Evolutionary conservation across 2,113 vertebrate genomes (phyloP), one percentile per base, ranked within the genome.

Genomic region (Pycnonotus jocosus): DNA sequence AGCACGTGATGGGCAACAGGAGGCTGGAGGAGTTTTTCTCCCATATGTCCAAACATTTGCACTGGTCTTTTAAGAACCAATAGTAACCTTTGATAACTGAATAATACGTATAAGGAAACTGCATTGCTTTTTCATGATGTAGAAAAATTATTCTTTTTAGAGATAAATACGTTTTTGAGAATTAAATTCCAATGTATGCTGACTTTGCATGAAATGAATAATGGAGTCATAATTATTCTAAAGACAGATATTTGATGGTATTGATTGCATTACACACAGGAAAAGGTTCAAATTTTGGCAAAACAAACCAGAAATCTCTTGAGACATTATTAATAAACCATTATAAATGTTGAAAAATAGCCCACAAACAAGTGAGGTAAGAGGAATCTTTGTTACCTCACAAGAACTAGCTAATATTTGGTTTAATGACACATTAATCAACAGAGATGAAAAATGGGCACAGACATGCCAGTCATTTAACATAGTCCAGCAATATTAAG

Each of bases 1-100:
- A 11, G 20, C 16, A 38, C 0, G 0, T 28, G 27, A 62, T 5
- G 64, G 9, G 12, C n/a, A 74, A 45, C 9, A 48, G 9, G 37
- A 79, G 17, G 10, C 27, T 70, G 33, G 31, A 57, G 28, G 22
- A 70, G 10, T 1, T 72, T 90, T 76, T 47, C 19, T 68, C 17
- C 12, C 20, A 15, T 21, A 7, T 51, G 8, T n/a, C 22, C 25
- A 73, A 74, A 47, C 5, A 53, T 76, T 78, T 58, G 12, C 23
- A 56, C 18, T 17, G 3, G 2, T 42, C 11, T 74, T 72, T 22
- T 18, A 64, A 71, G 81, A 71, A 50, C 1, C 1, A 64, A 12
- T 27, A 70, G 53, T 23, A 70, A 74, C 5, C n/a, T 74, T 82
- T 37, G 19, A 38, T 30, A 47, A 14, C 7, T 68, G 7, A 12